phyloP scores from a whole-genome alignment of 2,113 vertebrate genomes.

The Alligator sinensis region DNA sequence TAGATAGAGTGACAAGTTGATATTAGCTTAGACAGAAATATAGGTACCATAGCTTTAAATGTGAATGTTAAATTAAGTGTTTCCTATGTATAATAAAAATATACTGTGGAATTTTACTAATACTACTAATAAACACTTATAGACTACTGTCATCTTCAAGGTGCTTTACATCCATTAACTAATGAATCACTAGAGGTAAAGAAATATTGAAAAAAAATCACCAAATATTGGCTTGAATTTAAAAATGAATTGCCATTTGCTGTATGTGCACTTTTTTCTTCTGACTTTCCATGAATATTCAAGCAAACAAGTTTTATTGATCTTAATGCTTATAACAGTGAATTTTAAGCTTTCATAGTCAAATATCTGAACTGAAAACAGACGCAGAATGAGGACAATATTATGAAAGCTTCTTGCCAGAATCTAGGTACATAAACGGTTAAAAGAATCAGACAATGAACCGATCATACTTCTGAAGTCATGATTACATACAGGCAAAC shows the following conservation, averaged over 20 bases:
- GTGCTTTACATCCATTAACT: neutral
- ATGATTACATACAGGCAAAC: neutral
- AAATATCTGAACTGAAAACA: neutral
- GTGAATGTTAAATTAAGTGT: neutral
- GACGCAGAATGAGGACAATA: neutral
- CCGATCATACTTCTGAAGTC: neutral
- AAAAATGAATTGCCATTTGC: neutral
- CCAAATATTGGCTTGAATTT: neutral
- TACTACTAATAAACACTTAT: neutral
- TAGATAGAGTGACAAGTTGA: neutral
- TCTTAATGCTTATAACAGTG: neutral
- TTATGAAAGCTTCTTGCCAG: conserved; percentile 1
- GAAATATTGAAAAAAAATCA: neutral
- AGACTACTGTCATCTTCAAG: neutral
- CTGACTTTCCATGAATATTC: neutral
- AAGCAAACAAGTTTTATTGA: neutral
- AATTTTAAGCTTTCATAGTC: neutral
- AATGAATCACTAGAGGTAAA: neutral
- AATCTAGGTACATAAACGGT: neutral
- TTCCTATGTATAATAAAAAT: neutral
- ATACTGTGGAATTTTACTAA: neutral
- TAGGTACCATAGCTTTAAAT: neutral
- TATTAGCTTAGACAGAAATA: neutral
- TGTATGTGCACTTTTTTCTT: neutral
- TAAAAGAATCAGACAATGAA: conserved; percentile 1